Conservation (phyloP, 2,113 vertebrate genomes). For the Heptranchias perlo region DNA sequence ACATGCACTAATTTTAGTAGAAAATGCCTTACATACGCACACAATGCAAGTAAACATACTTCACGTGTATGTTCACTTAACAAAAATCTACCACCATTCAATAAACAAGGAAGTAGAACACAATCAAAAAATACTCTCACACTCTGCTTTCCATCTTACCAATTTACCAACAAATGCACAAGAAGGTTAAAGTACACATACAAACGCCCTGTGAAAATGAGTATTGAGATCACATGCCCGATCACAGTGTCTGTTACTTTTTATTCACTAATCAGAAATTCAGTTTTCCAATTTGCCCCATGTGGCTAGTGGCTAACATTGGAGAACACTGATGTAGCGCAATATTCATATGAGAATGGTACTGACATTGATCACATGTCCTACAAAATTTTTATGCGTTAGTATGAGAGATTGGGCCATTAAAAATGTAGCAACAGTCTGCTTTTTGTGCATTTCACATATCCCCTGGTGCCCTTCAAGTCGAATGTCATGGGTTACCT, state of each 20-base stretch:
- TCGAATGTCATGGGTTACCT: neutral
- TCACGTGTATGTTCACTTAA: neutral
- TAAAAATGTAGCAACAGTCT: neutral
- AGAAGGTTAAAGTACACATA: neutral
- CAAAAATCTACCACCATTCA: neutral
- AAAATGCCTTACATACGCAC: neutral
- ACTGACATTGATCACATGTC: neutral
- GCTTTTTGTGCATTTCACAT: neutral
- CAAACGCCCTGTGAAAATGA: neutral
- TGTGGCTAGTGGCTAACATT: neutral
- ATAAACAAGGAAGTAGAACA: neutral
- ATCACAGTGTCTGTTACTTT: neutral
- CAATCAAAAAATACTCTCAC: neutral
- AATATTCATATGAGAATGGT: neutral
- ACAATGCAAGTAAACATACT: neutral
- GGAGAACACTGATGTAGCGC: neutral
- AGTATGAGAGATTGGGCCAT: neutral
- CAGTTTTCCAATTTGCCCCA: no score
- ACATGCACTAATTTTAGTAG: neutral
- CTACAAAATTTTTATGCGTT: no score
- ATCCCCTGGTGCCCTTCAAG: neutral
- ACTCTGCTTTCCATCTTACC: neutral
- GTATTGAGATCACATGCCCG: neutral
- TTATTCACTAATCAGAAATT: no score
- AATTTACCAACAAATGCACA: neutral